Conservation (phyloP, 1,140 invertebrate species). For the Pentalonia nigronervosa region DNA sequence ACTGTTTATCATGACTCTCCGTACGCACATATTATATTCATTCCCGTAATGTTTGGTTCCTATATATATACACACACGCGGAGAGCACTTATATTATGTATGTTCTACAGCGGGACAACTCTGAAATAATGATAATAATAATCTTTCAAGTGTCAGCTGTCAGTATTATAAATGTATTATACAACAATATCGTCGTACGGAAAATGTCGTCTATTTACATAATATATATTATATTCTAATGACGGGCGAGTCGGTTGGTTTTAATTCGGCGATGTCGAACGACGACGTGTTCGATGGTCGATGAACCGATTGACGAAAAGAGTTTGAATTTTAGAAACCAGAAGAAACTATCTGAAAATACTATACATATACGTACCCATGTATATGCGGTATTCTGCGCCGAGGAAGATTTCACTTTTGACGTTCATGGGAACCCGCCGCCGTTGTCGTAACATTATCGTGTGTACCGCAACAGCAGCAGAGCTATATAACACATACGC, state of each 20-base stretch:
- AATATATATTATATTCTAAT: background rate
- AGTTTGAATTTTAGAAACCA: conserved; percentile 22
- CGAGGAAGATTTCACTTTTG: conserved; percentile 40
- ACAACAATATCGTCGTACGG: background rate
- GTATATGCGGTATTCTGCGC: background rate
- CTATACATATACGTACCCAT: background rate
- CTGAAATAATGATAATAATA: background rate
- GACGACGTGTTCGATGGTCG: background rate
- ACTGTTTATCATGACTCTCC: background rate
- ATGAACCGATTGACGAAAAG: conserved; percentile 31
- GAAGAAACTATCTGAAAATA: background rate
- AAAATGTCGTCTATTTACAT: background rate
- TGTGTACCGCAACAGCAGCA: background rate
- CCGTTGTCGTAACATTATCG: conserved; percentile 20
- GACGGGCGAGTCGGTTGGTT: background rate
- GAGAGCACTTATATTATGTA: background rate
- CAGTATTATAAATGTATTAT: background rate
- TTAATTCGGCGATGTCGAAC: background rate
- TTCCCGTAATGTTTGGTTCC: background rate
- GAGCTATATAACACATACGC: background rate
- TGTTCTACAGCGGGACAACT: background rate
- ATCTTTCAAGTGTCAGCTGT: background rate
- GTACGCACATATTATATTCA: background rate
- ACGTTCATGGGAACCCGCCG: conserved; percentile 24
- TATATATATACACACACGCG: background rate